Evolutionary conservation across 2,113 vertebrate species (phyloP).

Genomic region (Cettia cetti): DNA sequence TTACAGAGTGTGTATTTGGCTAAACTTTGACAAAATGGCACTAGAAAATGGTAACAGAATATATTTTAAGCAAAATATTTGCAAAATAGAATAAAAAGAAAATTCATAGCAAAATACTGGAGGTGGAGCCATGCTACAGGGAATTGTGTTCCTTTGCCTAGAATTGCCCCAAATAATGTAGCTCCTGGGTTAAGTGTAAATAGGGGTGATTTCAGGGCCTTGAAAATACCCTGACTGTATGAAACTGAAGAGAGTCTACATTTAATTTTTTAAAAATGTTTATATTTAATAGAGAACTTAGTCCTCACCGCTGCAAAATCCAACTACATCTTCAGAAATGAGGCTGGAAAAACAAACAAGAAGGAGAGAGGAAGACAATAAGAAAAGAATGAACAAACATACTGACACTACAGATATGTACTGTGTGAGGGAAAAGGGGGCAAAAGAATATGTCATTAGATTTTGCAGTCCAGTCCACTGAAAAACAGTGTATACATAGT

Average conservation of each 20-base stretch:
- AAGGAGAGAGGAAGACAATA: not conserved
- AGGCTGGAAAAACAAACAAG: not conserved
- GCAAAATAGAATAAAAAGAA: not conserved
- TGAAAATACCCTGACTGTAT: not conserved
- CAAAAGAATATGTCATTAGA: not conserved
- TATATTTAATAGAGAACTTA: not conserved
- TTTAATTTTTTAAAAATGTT: not conserved
- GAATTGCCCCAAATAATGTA: not conserved
- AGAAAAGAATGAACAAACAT: not conserved
- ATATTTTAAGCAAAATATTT: not conserved
- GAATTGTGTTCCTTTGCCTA: not conserved
- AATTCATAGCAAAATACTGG: conserved; percentile 40
- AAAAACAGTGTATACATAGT: not conserved
- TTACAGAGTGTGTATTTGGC: not conserved
- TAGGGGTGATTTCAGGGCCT: not conserved
- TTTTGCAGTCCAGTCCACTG: not conserved
- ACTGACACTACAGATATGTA: not conserved
- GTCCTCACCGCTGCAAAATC: not conserved
- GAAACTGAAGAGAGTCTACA: not conserved
- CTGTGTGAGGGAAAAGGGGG: not conserved
- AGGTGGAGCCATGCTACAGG: conserved; percentile 60
- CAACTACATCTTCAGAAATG: not conserved
- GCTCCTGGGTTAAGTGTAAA: not conserved
- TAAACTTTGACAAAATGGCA: not conserved
- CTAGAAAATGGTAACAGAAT: not conserved